Evolutionary conservation across 2,113 vertebrate species (phyloP).

Genomic region (Neodon shergylaensis): DNA sequence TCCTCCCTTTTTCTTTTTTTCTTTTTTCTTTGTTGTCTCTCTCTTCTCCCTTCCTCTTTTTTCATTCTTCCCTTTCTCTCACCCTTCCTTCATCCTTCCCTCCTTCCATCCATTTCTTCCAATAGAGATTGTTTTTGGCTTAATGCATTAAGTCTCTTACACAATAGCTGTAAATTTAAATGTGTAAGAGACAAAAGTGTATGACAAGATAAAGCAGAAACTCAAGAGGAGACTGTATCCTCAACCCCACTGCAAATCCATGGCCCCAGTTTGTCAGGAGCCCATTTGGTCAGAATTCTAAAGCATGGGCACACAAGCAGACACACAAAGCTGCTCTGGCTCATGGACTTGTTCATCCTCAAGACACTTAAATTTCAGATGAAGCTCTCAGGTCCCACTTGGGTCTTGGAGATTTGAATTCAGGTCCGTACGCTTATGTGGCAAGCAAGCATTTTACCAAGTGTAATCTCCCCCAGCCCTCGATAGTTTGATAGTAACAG

Average conservation of each 20-base stretch:
- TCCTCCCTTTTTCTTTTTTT: rapidly evolving
- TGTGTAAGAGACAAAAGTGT: background rate
- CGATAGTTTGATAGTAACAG: background rate
- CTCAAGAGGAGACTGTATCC: background rate
- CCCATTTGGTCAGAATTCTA: background rate
- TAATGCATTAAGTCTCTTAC: background rate
- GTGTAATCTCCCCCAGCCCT: background rate
- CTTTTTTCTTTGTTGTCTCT: no score
- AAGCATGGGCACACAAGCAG: background rate
- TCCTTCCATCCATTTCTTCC: background rate
- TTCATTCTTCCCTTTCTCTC: background rate
- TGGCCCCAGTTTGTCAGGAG: background rate
- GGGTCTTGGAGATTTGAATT: background rate
- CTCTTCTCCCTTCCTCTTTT: no score
- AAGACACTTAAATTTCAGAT: background rate
- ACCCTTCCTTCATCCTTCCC: background rate
- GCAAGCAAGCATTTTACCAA: background rate
- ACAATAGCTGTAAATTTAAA: background rate
- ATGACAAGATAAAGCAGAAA: background rate
- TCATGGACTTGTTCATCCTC: background rate
- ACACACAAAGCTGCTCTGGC: background rate
- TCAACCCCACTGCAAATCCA: background rate
- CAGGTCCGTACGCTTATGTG: background rate
- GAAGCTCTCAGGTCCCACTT: background rate
- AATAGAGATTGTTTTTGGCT: background rate